phyloP scores from a whole-genome alignment of 1,140 invertebrate species.

The Ooceraea biroi region DNA sequence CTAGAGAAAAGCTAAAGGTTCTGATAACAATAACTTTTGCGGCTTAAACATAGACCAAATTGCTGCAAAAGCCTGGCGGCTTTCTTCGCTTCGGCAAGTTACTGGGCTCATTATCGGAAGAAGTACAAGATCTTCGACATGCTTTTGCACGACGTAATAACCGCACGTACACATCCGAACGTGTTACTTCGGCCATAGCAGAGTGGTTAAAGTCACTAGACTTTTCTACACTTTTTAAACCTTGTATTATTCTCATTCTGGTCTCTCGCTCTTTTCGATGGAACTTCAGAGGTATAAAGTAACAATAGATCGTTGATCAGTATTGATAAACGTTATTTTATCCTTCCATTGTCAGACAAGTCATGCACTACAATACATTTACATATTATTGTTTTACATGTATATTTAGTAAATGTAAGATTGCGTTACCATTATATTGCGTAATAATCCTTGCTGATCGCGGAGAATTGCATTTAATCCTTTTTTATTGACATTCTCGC shows the following conservation, averaged over 20 bases:
- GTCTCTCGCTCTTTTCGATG: not conserved
- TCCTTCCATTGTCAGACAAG: not conserved
- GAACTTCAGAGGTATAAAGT: not conserved
- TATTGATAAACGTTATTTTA: slow-evolving; percentile 11
- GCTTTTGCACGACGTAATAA: slow-evolving; percentile 42
- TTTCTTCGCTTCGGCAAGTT: slow-evolving; percentile 47
- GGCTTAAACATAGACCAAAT: slow-evolving; percentile 81
- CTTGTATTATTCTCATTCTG: not conserved
- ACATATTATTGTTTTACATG: not conserved
- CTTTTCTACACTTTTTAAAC: not conserved
- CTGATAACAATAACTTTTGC: slow-evolving; percentile 83
- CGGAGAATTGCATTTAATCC: not conserved
- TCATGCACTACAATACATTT: not conserved
- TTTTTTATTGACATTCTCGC: not conserved
- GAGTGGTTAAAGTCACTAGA: slow-evolving; percentile 16
- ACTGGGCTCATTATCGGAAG: slow-evolving; percentile 31
- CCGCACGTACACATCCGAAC: slow-evolving; percentile 26
- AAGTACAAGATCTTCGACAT: slow-evolving; percentile 35
- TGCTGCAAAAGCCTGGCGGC: slow-evolving; percentile 78
- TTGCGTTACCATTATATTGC: not conserved
- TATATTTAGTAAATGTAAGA: not conserved
- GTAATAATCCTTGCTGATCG: not conserved
- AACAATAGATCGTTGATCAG: slow-evolving; percentile 1
- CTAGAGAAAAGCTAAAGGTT: slow-evolving; percentile 11
- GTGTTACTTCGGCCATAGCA: not conserved